Evolutionary conservation across 2,113 vertebrate species (phyloP).

Genomic region (Xyliphius kryptos): DNA sequence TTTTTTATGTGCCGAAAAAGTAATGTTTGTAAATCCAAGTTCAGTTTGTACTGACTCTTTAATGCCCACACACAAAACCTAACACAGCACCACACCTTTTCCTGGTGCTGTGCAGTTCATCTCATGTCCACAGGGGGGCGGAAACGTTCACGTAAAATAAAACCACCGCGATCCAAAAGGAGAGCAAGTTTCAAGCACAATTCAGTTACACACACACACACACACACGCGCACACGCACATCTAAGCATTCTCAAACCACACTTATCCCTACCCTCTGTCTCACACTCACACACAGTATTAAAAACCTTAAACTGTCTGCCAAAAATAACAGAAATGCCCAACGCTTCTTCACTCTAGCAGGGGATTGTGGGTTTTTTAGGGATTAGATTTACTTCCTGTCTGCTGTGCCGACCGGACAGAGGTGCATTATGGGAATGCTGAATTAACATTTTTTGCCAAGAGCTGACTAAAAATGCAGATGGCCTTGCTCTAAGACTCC

Average conservation of each 20-base stretch:
- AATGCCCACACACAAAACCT: too few relatives aligned
- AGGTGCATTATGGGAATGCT: conserved; percentile 26
- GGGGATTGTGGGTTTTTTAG: conserved; percentile 24
- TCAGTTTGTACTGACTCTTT: too few relatives aligned
- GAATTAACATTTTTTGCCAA: conserved; percentile 10
- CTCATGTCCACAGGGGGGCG: conserved; percentile 6
- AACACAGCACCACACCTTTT: too few relatives aligned
- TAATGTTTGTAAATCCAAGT: too few relatives aligned
- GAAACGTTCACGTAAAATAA: background rate
- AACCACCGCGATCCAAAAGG: conserved; percentile 5
- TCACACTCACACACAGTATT: conserved; percentile 24
- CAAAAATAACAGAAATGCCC: conserved; percentile 57
- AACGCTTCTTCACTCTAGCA: conserved; percentile 34
- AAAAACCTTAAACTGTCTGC: conserved; percentile 38
- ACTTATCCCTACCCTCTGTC: too few relatives aligned
- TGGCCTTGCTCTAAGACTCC: background rate
- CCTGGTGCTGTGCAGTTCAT: background rate
- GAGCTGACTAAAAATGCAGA: conserved; percentile 2
- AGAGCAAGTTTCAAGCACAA: conserved; percentile 9
- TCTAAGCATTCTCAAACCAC: conserved; percentile 38
- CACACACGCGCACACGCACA: conserved; percentile 2
- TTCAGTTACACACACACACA: conserved; percentile 17
- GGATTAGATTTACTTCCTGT: conserved; percentile 29
- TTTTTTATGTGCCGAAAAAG: too few relatives aligned
- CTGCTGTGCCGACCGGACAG: conserved; percentile 1